phyloP scores from a whole-genome alignment of 2,113 vertebrate species.

The Grus americana region DNA sequence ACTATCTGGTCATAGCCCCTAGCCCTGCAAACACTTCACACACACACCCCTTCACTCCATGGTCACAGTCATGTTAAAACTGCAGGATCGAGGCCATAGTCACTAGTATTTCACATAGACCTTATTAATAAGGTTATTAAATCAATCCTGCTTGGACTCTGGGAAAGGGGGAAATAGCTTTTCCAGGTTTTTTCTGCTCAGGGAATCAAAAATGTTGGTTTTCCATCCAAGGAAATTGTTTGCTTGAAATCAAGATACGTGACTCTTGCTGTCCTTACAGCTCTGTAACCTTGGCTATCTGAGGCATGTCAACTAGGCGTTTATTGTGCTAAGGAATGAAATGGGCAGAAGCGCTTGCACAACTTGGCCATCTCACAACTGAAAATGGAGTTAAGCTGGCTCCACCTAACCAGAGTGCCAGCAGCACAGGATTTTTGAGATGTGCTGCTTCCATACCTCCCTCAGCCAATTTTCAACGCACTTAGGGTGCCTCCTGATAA shows the following conservation, averaged over 20 bases:
- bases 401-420: conserved; percentile 44
- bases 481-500: conserved; percentile 33
- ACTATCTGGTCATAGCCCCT: background rate
- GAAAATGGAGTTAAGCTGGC: conserved; percentile 52
- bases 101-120: background rate
- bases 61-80: background rate
- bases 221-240: conserved; percentile 38
- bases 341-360: conserved; percentile 16
- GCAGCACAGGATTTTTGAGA: conserved; percentile 28
- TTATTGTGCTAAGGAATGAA: conserved; percentile 47
- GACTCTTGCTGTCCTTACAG: conserved; percentile 22
- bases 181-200: background rate
- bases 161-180: background rate
- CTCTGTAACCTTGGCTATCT: conserved; percentile 28
- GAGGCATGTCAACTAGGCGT: conserved; percentile 12
- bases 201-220: conserved; percentile 3
- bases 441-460: background rate
- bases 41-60: background rate
- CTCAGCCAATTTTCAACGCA: conserved; percentile 27
- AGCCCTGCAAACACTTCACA: background rate
- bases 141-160: background rate
- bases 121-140: conserved; percentile 44
- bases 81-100: background rate
- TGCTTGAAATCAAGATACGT: conserved; percentile 42
- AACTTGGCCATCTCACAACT: conserved; percentile 40